These are phyloP conservation scores for Amblyopsis rosae DNA, from an alignment of 2,113 vertebrate species.

Conservation along the genomic window DNA sequence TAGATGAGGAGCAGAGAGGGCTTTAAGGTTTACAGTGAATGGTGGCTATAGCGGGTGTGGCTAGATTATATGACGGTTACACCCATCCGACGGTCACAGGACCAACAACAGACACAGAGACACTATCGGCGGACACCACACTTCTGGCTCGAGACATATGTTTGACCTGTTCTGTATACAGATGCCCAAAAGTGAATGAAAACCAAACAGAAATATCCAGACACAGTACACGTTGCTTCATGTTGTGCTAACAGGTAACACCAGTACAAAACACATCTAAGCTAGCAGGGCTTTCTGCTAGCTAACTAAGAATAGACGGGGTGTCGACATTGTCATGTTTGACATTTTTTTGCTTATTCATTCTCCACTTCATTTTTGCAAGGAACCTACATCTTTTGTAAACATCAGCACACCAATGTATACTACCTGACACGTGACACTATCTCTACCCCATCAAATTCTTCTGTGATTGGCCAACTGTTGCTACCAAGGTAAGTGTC, in stretches of 20 bases:
- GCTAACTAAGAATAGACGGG: conserved; percentile 39
- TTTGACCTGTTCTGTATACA: conserved; percentile 36
- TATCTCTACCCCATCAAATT: conserved; percentile 41
- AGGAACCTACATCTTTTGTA: too few species aligned
- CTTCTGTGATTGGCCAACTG: conserved; percentile 34
- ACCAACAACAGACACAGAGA: conserved; percentile 45
- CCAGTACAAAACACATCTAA: conserved; percentile 21
- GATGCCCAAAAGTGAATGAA: conserved; percentile 10
- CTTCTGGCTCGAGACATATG: conserved; percentile 26
- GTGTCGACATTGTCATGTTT: conserved; percentile 22
- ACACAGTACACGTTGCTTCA: conserved; percentile 13
- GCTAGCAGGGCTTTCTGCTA: conserved; percentile 29
- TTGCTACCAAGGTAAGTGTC: conserved; percentile 29
- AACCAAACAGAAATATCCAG: not conserved
- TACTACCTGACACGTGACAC: not conserved
- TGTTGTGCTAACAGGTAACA: not conserved
- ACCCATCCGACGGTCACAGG: conserved; percentile 29
- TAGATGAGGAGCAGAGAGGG: conserved; percentile 51
- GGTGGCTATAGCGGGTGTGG: not conserved
- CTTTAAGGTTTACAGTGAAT: not conserved
- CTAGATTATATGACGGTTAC: not conserved
- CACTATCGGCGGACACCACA: conserved; percentile 30
- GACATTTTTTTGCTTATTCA: not conserved
- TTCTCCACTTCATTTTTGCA: not conserved
- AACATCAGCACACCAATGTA: too few species aligned